Base-by-base conservation (phyloP, 2,797 vertebrate genomes). In the Coendou prehensilis region DNA sequence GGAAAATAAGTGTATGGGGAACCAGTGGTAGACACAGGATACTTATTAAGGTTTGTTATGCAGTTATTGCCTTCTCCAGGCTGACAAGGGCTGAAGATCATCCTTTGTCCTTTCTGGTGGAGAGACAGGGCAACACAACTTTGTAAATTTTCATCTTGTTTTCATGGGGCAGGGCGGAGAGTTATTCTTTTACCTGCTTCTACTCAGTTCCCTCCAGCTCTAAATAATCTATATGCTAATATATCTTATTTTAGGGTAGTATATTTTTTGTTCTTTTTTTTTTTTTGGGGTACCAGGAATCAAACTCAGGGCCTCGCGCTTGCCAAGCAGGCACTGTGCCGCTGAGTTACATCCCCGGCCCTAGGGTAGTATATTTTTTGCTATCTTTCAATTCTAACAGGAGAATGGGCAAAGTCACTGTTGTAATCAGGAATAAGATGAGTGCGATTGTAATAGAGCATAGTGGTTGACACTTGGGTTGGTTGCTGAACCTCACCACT, bases 31-130 rank as follows among this genome's bases (percentile, higher is more conserved):
- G 22, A 76, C 7, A 41, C 56, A 28, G 13, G 4, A 6, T 26
- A 17, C 1, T 15, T 28, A 41, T 7, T 63, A n/a, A 30, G 37
- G 4, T 59, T 30, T 47, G 0, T 37, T 45, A 57, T 47, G 11
- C 41, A 9, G 11, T 28, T 59, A 28, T 30, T n/a, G 41, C 45
- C 0, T 0, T 30, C 5, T 54, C 22, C 4, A 18, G 6, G 1
- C 2, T 22, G 26, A 47, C 4, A n/a, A 85, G 13, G 2, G 5
- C 10, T 41, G 22, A 52, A 86, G 18, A 10, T 82, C 18, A 67
- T 64, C 1, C 1, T 82, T 61, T 52, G 22, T 9, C 0, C 1
- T 79, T 79, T 28, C 17, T 54, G 10, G n/a, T 5, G 18, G 64
- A 87, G 20, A 23, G 2, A 5, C 33, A 7, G 37, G 13, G 26